These are phyloP conservation scores for Oxystoma pomonae DNA, from an alignment of 2,888 invertebrate species.

Conservation along the genomic window DNA sequence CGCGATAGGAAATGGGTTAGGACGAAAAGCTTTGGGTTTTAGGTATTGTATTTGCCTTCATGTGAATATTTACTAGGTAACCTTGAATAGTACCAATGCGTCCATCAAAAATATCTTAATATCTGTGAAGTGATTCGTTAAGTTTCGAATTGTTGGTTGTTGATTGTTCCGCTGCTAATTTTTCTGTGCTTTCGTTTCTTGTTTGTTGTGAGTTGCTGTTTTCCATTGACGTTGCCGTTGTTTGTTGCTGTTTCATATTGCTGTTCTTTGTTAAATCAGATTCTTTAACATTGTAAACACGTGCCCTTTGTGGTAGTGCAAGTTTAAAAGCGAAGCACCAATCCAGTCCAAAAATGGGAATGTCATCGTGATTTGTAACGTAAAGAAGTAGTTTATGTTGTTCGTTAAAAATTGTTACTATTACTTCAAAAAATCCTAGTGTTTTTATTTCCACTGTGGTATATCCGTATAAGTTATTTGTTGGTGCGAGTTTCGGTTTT, in stretches of 20 bases:
- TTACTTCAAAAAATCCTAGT: not conserved
- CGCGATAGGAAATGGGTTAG: conserved; percentile 15
- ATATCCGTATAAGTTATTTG: not conserved
- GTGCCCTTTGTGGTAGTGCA: not conserved
- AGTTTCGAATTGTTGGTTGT: not conserved
- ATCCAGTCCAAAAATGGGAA: not conserved
- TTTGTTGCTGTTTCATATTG: too few relatives aligned
- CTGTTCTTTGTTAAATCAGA: too few relatives aligned
- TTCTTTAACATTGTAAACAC: not conserved
- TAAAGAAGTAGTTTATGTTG: not conserved
- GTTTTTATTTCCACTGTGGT: not conserved
- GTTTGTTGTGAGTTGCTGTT: too few relatives aligned
- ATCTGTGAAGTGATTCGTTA: not conserved
- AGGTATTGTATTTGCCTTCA: conserved; percentile 6
- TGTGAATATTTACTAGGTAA: conserved; percentile 9
- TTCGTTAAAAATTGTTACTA: not conserved
- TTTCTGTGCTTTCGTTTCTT: too few relatives aligned
- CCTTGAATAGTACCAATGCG: conserved; percentile 6
- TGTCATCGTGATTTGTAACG: not conserved
- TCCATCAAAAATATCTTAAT: conserved; percentile 9
- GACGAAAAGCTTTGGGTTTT: conserved; percentile 6
- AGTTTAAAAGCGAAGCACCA: not conserved
- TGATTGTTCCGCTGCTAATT: not conserved
- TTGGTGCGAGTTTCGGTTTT: not conserved
- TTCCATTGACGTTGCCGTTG: too few relatives aligned